Base-by-base conservation (phyloP, 2,113 vertebrate genomes). In the Spheniscus mendiculus region DNA sequence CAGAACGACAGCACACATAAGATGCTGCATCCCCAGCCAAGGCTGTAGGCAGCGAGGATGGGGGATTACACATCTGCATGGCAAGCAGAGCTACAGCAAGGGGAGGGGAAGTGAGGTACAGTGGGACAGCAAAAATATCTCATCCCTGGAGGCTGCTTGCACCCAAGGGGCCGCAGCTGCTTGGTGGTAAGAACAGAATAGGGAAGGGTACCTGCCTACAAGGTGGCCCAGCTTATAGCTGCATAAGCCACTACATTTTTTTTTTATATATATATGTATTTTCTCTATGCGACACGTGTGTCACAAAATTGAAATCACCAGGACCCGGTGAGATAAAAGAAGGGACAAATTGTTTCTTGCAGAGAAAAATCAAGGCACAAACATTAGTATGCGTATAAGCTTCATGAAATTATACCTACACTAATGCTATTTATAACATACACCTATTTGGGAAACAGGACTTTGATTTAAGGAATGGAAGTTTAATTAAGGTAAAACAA, bases 401-500 rank as follows among this genome's bases (percentile, higher is more conserved):
- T 84, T 72, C 10, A 78, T 22, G 21, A 53, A 90, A 27, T 63
- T 61, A 47, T 26, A 66, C 56, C 71, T 47, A n/a, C 32, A 76
- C 32, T 67, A 73, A 79, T 17, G 49, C 36, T 72, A 89, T 88
- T 84, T 89, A 83, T 89, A 93, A 63, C 11, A 23, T 36, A 53
- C 6, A 50, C 40, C 25, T 49, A 76, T 87, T 80, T 72, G 47
- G 70, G 44, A 47, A 87, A 94, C 69, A 69, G 81, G 53, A 78
- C 52, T 91, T 88, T 44, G 47, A 89, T 90, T 79, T 76, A 77
- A 82, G 44, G 36, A 95, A 76, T 25, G 42, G n/a, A 85, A 45
- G 30, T 62, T 96, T 93, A 94, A 96, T 93, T 95, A 95, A 91
- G 50, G 36, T 90, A 94, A 96, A 95, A 72, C 73, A 82, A 79